Percentiles rank a stretch among this genome's conserved stretches.
These are phyloP conservation scores for Opisthograptis luteolata DNA, from an alignment of 2,888 invertebrate genomes.

Conservation along the genomic window DNA sequence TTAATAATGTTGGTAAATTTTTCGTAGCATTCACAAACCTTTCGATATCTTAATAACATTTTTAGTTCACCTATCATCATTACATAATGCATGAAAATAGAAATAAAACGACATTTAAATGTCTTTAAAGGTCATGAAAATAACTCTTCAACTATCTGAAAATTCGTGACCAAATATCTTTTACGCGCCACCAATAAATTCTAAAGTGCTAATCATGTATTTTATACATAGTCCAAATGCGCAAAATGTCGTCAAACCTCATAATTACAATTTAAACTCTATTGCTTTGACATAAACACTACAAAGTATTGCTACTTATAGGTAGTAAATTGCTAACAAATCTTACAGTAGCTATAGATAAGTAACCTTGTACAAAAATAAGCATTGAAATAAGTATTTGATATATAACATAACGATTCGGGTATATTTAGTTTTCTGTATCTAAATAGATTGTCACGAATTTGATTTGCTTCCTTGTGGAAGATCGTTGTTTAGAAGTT, in stretches of 20 bases:
- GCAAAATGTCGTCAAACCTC: slow-evolving; percentile 3
- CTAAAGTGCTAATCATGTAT: slow-evolving; percentile 20
- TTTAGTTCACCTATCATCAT: background rate
- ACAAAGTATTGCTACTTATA: slow-evolving; percentile 7
- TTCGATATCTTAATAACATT: too few relatives aligned
- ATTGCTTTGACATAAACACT: slow-evolving; percentile 13
- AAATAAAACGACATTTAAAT: background rate
- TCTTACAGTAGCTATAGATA: slow-evolving; percentile 22
- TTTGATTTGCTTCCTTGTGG: slow-evolving; percentile 15
- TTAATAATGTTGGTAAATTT: too few relatives aligned
- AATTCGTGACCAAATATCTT: slow-evolving; percentile 12
- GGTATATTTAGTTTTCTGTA: slow-evolving; percentile 20
- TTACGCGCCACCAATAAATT: too few relatives aligned
- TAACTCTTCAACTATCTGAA: slow-evolving; percentile 2
- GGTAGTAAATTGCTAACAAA: slow-evolving; percentile 16
- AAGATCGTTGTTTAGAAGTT: background rate
- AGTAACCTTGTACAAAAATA: slow-evolving; percentile 36
- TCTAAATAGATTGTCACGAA: slow-evolving; percentile 15
- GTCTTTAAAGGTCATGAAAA: slow-evolving; percentile 3
- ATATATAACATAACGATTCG: slow-evolving; percentile 10
- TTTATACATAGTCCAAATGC: slow-evolving; percentile 9
- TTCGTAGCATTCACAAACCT: too few relatives aligned
- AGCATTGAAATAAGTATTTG: slow-evolving; percentile 18
- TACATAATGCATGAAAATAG: background rate
- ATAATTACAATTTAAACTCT: slow-evolving; percentile 5